Base-by-base conservation (phyloP, 2,888 invertebrate genomes). In the Drosophila longiperda region DNA sequence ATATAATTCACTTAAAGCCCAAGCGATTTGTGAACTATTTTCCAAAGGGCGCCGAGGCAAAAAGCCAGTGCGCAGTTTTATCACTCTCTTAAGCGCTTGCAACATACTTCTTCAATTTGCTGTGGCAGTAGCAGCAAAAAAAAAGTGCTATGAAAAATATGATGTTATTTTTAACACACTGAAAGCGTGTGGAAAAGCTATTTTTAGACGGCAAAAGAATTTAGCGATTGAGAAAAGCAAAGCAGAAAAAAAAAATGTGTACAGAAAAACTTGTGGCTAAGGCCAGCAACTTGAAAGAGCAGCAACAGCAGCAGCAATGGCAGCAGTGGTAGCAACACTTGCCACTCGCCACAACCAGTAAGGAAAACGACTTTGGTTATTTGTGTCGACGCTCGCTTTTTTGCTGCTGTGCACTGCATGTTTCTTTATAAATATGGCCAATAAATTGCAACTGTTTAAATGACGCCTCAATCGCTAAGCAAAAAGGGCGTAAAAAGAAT, bases 131-230 rank as follows among this genome's bases (percentile, higher is more conserved):
- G 23, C 49, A 54, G 15, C 34, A 54, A 36, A 42, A 73, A 45
- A 59, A 66, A 77, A 72, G n/a, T n/a, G n/a, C 75, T 78, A 78
- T 79, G 78, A 77, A 77, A 78, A 88, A 86, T 90, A 86, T 86
- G 73, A 90, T 90, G 90, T 86, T 86, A 86, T 86, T 86, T 86
- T 86, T 90, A 86, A 90, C 85, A 90, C 85, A 86, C 90, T 78
- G 80, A 78, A 85, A 90, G 87, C 85, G 85, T 90, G 90, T 76
- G 90, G 90, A 88, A 89, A 90, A 86, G 87, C 75, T 86, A 86
- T 86, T 86, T 86, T 86, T 86, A 86, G 85, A 72, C 55, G 65
- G 64, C 63, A 62, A 61, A 59, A 57, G 55, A 34, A 55, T 62
- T 29, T 40, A 34, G 53, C 64, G 59, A 73, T 65, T 60, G 40